Evolutionary conservation across 2,888 invertebrate genomes (phyloP).

Genomic region (Rhopalosiphum nymphaeae): DNA sequence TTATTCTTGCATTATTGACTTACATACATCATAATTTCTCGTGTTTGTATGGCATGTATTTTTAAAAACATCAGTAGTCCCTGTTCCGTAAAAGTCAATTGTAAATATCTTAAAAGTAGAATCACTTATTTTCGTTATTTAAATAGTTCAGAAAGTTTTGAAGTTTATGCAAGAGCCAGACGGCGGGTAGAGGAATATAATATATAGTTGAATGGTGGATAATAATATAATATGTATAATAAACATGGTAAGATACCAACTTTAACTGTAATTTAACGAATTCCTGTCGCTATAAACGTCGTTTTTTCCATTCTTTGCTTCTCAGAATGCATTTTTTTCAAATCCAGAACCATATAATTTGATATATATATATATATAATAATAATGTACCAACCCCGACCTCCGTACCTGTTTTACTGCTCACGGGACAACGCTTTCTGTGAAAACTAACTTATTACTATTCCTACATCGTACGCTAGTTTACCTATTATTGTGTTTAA

Average conservation of each 20-base stretch:
- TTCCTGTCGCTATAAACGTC: not conserved
- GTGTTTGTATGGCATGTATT: not conserved
- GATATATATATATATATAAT: not conserved
- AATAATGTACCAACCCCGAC: not conserved
- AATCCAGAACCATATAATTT: not conserved
- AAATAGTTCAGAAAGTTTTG: not conserved
- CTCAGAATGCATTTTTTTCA: not conserved
- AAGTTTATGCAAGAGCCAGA: not conserved
- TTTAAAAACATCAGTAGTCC: not conserved
- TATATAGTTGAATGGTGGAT: not conserved
- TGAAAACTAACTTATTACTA: not conserved
- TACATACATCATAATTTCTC: not conserved
- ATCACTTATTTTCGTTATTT: not conserved
- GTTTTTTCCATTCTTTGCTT: not conserved
- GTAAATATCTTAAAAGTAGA: constrained; percentile 2
- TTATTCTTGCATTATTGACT: not conserved
- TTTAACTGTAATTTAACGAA: not conserved
- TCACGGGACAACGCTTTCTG: not conserved
- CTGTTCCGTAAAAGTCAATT: not conserved
- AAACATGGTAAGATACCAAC: not conserved
- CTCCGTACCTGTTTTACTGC: not conserved
- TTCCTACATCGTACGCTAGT: not conserved
- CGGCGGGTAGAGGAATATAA: not conserved
- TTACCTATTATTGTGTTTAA: not conserved
- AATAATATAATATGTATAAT: not conserved